Evolutionary conservation across 1,140 invertebrate genomes (phyloP).

Genomic region (Brachionus sp.): DNA sequence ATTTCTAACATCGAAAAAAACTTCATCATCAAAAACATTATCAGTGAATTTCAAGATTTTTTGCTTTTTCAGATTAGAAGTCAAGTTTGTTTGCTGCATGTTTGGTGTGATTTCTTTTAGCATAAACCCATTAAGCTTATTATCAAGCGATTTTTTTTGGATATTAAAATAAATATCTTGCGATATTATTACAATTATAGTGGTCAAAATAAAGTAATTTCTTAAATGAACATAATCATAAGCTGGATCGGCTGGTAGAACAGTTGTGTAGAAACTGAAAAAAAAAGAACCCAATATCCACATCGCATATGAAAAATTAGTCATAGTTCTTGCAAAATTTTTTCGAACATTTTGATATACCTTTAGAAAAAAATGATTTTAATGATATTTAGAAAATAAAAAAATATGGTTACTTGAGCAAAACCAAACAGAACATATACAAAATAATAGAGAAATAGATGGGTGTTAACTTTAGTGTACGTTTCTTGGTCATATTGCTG

Average conservation of each 20-base stretch:
- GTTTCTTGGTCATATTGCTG: not conserved
- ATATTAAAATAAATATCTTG: slow-evolving; percentile 18
- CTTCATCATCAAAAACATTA: slow-evolving; percentile 27
- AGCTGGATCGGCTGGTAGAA: not conserved
- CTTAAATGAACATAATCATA: slow-evolving; percentile 25
- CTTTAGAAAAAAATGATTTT: not conserved
- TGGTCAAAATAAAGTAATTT: slow-evolving; percentile 13
- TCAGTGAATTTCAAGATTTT: slow-evolving; percentile 18
- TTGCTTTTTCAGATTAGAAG: not conserved
- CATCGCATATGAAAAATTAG: not conserved
- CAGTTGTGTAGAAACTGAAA: not conserved
- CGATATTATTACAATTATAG: not conserved
- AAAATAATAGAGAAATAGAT: slow-evolving; percentile 33
- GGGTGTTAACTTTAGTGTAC: not conserved
- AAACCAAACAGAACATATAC: not conserved
- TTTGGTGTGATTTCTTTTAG: not conserved
- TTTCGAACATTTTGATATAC: slow-evolving; percentile 5
- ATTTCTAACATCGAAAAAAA: slow-evolving; percentile 7
- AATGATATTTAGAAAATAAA: not conserved
- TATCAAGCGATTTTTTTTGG: not conserved
- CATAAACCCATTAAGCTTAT: not conserved
- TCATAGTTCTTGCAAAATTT: not conserved
- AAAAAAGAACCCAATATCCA: slow-evolving; percentile 31
- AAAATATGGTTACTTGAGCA: not conserved
- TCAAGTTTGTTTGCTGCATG: not conserved